These are phyloP conservation scores for Oscheius sp. DNA, from an alignment of 1,140 invertebrate species.

Conservation along the genomic window DNA sequence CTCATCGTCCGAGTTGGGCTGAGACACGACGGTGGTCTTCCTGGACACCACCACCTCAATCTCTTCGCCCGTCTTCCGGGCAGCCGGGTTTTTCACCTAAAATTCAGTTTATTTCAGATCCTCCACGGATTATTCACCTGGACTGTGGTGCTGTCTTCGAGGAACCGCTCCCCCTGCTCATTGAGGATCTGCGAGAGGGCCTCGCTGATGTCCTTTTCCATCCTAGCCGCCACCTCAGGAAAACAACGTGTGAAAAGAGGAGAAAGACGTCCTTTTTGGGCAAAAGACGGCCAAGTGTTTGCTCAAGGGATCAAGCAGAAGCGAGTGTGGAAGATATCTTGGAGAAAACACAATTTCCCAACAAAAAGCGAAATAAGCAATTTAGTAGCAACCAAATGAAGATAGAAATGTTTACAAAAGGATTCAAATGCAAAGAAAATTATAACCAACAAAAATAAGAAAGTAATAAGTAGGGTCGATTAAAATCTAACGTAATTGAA, in stretches of 20 bases:
- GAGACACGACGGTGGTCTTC: constrained; percentile 24
- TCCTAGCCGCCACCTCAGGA: neutral
- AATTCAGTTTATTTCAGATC: neutral
- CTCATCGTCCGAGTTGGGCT: constrained; percentile 32
- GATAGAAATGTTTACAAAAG: too few relatives aligned
- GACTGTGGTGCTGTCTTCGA: constrained; percentile 26
- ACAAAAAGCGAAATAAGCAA: too few relatives aligned
- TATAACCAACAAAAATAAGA: too few relatives aligned
- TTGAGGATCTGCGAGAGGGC: constrained; percentile 24
- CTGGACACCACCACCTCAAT: constrained; percentile 21
- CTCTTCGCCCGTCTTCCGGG: constrained; percentile 28
- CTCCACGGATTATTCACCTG: constrained; percentile 7
- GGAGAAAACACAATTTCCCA: too few relatives aligned
- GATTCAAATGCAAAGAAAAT: too few relatives aligned
- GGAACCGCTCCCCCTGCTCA: constrained; percentile 4
- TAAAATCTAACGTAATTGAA: too few relatives aligned
- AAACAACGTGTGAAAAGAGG: neutral
- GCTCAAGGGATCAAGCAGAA: too few relatives aligned
- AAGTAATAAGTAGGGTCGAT: too few relatives aligned
- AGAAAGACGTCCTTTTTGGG: too few relatives aligned
- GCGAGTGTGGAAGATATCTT: too few relatives aligned
- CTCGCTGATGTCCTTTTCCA: constrained; percentile 19
- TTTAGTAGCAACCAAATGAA: too few relatives aligned
- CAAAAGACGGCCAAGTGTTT: too few relatives aligned
- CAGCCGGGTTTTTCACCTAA: constrained; percentile 31